Evolutionary conservation across 1,140 invertebrate species (phyloP), one percentile per base, ranked within the genome.

Genomic region (Hormaphis cornu): DNA sequence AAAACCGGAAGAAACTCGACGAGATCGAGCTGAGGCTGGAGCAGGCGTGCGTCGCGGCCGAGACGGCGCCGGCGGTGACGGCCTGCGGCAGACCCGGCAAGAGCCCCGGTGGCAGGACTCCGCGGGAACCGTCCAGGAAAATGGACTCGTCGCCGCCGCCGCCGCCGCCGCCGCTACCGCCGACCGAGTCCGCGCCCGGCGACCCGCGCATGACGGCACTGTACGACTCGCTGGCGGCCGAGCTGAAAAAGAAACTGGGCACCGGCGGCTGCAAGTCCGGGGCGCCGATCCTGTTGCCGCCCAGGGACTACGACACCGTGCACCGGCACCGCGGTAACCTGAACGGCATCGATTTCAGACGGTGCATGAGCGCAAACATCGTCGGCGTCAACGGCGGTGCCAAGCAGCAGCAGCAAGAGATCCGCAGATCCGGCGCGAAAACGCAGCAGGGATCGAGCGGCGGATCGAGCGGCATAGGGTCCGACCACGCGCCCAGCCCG

Each of bases 231-330:
- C 80, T 97, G 72, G 92, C 93, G 7, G 92, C 91, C 0, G 95
- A 97, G 76, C 79, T 97, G 44, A 84, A 91, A 72, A 89, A 89
- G 71, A 93, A 95, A 77, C 80, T 97, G 72, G 86, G 84, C 26
- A 76, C 81, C 74, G 84, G 85, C 4, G 85, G 86, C n/a, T 18
- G 48, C 24, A 86, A 87, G 9, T 40, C 48, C 10, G 33, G 48
- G 6, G 79, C 77, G 0, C 93, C 93, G 1, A 83, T 97, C 44
- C 81, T 97, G 33, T 76, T 94, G 58, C 94, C 95, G 1, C 93
- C 94, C 0, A 84, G 91, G 46, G 95, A 97, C 78, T 97, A 97
- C 79, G 94, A 97, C 76, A 91, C 89, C 1, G 86, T 90, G 8
- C 89, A 91, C 74, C 81, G 91, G 66, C 87, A 88, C 70, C 89